Percentiles rank a stretch among this genome's conserved stretches.
These are phyloP conservation scores for Spisula solida DNA, from an alignment of 2,888 invertebrate genomes.

Conservation along the genomic window DNA sequence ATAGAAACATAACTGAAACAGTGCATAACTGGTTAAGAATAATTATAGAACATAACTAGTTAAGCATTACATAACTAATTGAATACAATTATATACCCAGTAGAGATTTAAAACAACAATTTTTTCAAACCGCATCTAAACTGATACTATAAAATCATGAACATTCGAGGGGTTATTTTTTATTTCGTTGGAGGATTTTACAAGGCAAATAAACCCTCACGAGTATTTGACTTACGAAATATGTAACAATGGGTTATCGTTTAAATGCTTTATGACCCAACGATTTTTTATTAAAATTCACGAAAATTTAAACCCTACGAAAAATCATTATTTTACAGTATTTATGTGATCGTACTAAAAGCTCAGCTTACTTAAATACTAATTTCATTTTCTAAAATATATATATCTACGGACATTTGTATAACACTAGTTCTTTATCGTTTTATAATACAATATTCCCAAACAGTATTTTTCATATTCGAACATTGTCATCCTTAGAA, in stretches of 20 bases:
- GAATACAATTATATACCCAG: background rate
- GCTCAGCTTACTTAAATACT: background rate
- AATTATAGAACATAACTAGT: too few relatives aligned
- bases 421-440: background rate
- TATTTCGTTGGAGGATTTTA: too few relatives aligned
- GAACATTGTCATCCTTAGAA: constrained; percentile 4
- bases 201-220: too few relatives aligned
- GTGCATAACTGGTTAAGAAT: background rate
- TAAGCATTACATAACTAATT: too few relatives aligned
- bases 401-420: background rate
- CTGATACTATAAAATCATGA: background rate
- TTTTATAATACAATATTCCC: background rate
- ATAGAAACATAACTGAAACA: background rate
- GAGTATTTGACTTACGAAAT: too few relatives aligned
- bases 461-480: background rate
- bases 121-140: background rate
- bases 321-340: background rate
- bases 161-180: too few relatives aligned
- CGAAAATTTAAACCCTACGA: too few relatives aligned
- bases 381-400: background rate
- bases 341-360: background rate
- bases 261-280: too few relatives aligned
- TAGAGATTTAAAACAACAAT: too few relatives aligned
- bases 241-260: too few relatives aligned
- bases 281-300: too few relatives aligned